Evolutionary conservation across 2,797 vertebrate species (phyloP).

Genomic region (Zalophus californianus): DNA sequence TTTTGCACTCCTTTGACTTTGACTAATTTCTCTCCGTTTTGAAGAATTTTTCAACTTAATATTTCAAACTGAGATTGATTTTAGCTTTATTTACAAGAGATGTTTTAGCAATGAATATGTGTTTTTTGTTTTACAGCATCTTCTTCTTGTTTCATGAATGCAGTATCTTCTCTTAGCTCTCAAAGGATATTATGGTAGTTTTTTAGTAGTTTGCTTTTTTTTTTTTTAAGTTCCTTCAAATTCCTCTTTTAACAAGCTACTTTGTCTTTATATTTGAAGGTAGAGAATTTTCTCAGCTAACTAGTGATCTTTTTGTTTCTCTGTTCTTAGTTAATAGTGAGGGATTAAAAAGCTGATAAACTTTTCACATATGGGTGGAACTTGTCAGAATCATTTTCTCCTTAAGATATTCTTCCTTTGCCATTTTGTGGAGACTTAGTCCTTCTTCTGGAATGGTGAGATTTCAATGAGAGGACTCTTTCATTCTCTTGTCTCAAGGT

Average conservation of each 20-base stretch:
- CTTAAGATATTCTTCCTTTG: not conserved
- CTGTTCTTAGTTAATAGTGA: not conserved
- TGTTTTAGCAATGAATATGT: not conserved
- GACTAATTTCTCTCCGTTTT: not conserved
- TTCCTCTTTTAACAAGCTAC: not conserved
- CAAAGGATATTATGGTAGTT: not conserved
- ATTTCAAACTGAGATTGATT: not conserved
- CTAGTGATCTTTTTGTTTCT: not conserved
- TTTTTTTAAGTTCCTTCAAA: not conserved
- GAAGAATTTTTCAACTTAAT: slow-evolving; percentile 19
- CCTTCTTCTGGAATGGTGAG: not conserved
- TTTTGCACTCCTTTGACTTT: not conserved
- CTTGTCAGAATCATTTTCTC: not conserved
- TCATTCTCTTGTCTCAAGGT: not conserved
- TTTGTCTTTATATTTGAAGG: not conserved
- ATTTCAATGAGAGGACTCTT: not conserved
- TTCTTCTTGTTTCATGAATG: not conserved
- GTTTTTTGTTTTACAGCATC: not conserved
- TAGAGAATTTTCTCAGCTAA: not conserved
- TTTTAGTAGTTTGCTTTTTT: not conserved
- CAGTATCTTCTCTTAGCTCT: not conserved
- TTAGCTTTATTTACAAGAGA: slow-evolving; percentile 10
- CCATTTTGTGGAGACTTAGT: not conserved
- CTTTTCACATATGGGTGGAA: not conserved
- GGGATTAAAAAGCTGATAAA: not conserved